Evolutionary conservation across 2,888 invertebrate genomes (phyloP).

Genomic region (Noctua janthe): DNA sequence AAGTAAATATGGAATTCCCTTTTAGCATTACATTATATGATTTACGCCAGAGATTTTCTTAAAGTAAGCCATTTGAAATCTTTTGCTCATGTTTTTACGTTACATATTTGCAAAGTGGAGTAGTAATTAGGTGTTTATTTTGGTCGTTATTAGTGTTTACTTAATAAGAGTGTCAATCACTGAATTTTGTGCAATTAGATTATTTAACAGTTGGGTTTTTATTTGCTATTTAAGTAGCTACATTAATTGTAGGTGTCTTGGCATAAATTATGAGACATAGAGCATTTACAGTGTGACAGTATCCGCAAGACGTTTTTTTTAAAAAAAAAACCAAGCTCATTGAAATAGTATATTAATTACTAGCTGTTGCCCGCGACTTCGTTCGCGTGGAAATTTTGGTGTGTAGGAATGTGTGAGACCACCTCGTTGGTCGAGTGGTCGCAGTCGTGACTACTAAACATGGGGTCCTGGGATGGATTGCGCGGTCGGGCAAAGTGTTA

Average conservation of each 20-base stretch:
- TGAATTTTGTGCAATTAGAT: constrained; percentile 10
- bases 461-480: no score
- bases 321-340: no score
- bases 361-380: no score
- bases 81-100: not conserved
- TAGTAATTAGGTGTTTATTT: constrained; percentile 18
- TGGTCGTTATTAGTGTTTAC: constrained; percentile 10
- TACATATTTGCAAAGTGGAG: constrained; percentile 1
- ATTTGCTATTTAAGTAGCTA: constrained; percentile 5
- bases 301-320: no score
- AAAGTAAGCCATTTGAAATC: constrained; percentile 4
- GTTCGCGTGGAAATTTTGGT: no score
- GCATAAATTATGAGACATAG: not conserved
- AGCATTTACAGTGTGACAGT: not conserved
- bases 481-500: no score
- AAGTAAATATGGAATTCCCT: constrained; percentile 11
- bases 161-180: constrained; percentile 14
- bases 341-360: no score
- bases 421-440: no score
- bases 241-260: not conserved
- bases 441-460: no score
- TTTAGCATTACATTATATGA: constrained; percentile 11
- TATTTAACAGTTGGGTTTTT: not conserved
- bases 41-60: not conserved
- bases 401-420: no score